Evolutionary conservation across 2,797 vertebrate genomes (phyloP), one percentile per base, ranked within the genome.

Genomic region (Chelmon rostratus): DNA sequence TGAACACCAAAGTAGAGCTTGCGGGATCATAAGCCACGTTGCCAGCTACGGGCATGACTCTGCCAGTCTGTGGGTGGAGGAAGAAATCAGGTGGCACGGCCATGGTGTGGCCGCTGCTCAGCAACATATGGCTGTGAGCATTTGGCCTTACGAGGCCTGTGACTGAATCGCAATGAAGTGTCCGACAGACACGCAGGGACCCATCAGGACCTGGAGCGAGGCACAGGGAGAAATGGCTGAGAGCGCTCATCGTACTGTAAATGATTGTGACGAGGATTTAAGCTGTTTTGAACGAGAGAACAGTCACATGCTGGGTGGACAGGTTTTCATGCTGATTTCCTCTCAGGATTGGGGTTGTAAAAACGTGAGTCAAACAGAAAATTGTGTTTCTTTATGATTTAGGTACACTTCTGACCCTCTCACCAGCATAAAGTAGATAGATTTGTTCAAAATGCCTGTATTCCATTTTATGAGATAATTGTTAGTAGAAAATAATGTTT

Each of bases 41-140:
- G 16, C 97, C 97, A 23, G 93, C 88, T 46, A 97, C 53, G 0
- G 96, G 96, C 73, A 98, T 91, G n/a, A 97, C 86, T 38, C 91
- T 93, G 35, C 96, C 95, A 0, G 97, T 98, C 63, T 96, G 92
- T 0, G 96, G 96, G 77, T 98, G 96, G 49, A 99, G 68, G 56
- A 97, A 96, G 86, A 94, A 95, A 71, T 96, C 92, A 0, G 85
- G 63, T 0, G 96, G 96, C 44, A 97, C 94, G 0, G 94, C 78
- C 81, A 92, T 94, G 62, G 89, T 85, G 84, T 96, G 95, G 44
- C 95, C 94, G 4, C 89, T 95, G 81, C 89, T 89, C 53, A 96
- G 85, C 71, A 97, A 88, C 96, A 96, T 95, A 16, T 92, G 88
- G 31, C 91, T 89, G 12, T 90, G 94, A 11, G 93, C 76, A 6